phyloP scores from a whole-genome alignment of 53 echinoderm and acorn worm species.

The Luidia sarsii region DNA sequence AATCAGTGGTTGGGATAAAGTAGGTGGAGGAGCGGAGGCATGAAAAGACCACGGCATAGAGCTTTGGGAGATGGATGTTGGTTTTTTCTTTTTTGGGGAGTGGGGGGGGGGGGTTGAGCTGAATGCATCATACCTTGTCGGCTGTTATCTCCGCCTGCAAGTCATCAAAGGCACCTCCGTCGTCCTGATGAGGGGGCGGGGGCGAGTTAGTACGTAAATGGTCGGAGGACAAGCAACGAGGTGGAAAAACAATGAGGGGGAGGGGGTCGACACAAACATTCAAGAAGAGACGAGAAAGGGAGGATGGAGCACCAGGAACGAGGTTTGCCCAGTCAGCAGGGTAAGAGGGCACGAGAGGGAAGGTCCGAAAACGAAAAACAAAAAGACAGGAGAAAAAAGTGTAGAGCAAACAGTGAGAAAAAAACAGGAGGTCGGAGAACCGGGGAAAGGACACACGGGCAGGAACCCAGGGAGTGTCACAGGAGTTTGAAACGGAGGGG shows the following conservation, averaged over 20 bases:
- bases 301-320: no score
- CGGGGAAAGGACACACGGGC: not conserved
- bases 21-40: no score
- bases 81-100: no score
- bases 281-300: not conserved
- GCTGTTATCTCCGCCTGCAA: slow-evolving; percentile 56
- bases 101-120: not conserved
- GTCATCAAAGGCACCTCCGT: slow-evolving; percentile 57
- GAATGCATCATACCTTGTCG: slow-evolving; percentile 56
- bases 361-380: not conserved
- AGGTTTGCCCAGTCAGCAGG: no score
- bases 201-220: slow-evolving; percentile 57
- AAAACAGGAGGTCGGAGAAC: slow-evolving; percentile 23
- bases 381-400: slow-evolving; percentile 49
- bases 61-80: no score
- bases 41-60: no score
- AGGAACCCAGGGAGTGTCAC: slow-evolving; percentile 16
- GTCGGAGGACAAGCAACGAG: slow-evolving; percentile 21
- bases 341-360: slow-evolving; percentile 8
- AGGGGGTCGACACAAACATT: slow-evolving; percentile 17
- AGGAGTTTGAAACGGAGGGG: slow-evolving; percentile 5
- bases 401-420: slow-evolving; percentile 59
- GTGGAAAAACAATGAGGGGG: slow-evolving; percentile 16
- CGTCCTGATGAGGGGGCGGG: slow-evolving; percentile 54
- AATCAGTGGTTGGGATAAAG: no score